These are phyloP conservation scores for Endotricha flammealis DNA, from an alignment of 2,888 invertebrate genomes.

Conservation along the genomic window DNA sequence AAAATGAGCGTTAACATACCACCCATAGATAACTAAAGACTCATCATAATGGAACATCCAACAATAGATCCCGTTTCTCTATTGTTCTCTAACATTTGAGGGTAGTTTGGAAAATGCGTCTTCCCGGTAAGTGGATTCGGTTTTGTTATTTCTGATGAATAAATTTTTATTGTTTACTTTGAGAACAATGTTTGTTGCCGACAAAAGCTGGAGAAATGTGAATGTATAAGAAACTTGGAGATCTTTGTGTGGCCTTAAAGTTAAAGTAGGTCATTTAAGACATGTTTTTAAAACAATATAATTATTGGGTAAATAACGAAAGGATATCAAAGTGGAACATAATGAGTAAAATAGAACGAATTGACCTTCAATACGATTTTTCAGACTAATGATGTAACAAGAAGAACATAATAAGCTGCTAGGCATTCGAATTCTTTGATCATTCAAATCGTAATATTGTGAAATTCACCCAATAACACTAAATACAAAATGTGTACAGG, in stretches of 20 bases:
- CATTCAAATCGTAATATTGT: no score
- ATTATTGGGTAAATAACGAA: neutral
- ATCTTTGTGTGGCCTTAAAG: constrained; percentile 19
- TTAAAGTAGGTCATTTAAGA: constrained; percentile 17
- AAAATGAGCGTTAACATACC: constrained; percentile 30
- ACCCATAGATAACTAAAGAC: constrained; percentile 38
- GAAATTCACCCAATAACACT: no score
- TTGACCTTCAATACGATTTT: no score
- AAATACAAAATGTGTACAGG: no score
- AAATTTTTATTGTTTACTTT: constrained; percentile 47
- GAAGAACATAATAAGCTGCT: no score
- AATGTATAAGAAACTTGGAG: constrained; percentile 12
- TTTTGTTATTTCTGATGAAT: constrained; percentile 58
- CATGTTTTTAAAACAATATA: constrained; percentile 13
- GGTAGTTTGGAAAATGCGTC: constrained; percentile 48
- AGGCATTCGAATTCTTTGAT: no score
- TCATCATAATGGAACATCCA: constrained; percentile 35
- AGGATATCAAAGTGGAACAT: no score
- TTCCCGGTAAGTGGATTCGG: constrained; percentile 51
- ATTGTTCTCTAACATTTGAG: constrained; percentile 43
- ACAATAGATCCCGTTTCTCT: constrained; percentile 47
- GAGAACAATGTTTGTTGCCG: constrained; percentile 35
- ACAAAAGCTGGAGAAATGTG: constrained; percentile 27
- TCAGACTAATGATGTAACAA: no score
- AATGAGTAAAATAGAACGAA: no score